Base-by-base conservation (phyloP, 1,140 invertebrate genomes). In the Philopotamus ludificatus region DNA sequence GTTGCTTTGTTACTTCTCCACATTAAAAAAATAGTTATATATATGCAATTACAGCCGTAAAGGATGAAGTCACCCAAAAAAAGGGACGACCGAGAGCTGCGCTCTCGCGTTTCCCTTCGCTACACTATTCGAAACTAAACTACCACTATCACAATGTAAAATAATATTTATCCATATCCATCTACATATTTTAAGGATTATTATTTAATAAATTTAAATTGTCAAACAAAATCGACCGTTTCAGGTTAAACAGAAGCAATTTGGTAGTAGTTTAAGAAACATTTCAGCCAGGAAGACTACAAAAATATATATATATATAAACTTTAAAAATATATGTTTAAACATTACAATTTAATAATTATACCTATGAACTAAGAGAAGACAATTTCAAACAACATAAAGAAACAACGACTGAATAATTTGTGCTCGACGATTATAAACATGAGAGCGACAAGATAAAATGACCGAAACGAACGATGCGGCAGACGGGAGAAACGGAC, bases 1-100 rank as follows among this genome's bases (percentile, higher is more conserved):
- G 63, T 69, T 69, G 63, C 63, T 65, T 68, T 55, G 54, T 62
- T 68, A 63, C 61, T 58, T 65, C 41, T 66, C 54, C 63, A 66
- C 66, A 61, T 66, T 69, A 69, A 66, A 69, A 69, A 69, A 69
- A 69, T 69, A 69, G 63, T 62, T 65, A 69, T 69, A 68, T 69
- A 66, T 69, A 58, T 68, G 63, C 59, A 69, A 66, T 65, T 65
- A 63, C 67, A 65, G 59, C 66, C 66, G 47, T 26, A 9, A n/a
- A 54, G 50, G 66, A 54, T 61, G 66, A 47, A 47, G 42, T 49
- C 57, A 60, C 44, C 44, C 22, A 41, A 34, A 39, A 21, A 58
- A 54, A 34, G 16, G 4, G 20, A 25, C 47, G 4, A 34, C 12
- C 34, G 41, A 47, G 41, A 60, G 57, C 57, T 60, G 57, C 26